These are phyloP conservation scores for Contarinia nasturtii DNA, from an alignment of 1,140 invertebrate species.

Conservation along the genomic window DNA sequence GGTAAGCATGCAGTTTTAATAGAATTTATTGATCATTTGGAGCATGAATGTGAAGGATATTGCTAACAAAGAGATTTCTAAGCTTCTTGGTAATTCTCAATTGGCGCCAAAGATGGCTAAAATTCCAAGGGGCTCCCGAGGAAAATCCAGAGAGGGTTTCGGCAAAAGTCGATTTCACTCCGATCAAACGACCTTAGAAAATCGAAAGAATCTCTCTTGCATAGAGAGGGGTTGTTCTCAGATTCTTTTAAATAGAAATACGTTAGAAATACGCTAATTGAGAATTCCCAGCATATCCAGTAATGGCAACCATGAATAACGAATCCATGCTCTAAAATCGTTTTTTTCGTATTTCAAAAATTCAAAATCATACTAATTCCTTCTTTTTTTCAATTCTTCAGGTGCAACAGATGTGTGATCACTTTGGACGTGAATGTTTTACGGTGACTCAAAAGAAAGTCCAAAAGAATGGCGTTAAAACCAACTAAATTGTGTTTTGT, in stretches of 20 bases:
- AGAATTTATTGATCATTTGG: slow-evolving; percentile 16
- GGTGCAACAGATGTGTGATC: slow-evolving; percentile 22
- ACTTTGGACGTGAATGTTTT: slow-evolving; percentile 22
- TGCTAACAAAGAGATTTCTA: too few species aligned
- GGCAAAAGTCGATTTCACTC: background rate
- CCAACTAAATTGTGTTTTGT: background rate
- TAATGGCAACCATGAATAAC: background rate
- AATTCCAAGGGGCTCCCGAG: background rate
- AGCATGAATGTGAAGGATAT: background rate
- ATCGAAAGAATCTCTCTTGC: too few species aligned
- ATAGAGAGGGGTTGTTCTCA: background rate
- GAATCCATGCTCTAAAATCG: background rate
- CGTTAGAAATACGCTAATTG: background rate
- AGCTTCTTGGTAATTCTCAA: too few species aligned
- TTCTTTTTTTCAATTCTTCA: background rate
- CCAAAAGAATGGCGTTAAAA: too few species aligned
- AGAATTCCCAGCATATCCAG: background rate
- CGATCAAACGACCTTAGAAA: background rate
- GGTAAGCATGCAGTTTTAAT: slow-evolving; percentile 17
- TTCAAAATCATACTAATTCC: background rate
- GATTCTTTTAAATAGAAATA: background rate
- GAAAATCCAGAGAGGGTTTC: background rate
- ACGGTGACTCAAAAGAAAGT: slow-evolving; percentile 9
- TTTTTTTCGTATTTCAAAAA: background rate
- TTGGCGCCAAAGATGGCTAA: background rate